phyloP scores from a whole-genome alignment of 2,797 vertebrate species.

The Cynodonichthys magdalenae region DNA sequence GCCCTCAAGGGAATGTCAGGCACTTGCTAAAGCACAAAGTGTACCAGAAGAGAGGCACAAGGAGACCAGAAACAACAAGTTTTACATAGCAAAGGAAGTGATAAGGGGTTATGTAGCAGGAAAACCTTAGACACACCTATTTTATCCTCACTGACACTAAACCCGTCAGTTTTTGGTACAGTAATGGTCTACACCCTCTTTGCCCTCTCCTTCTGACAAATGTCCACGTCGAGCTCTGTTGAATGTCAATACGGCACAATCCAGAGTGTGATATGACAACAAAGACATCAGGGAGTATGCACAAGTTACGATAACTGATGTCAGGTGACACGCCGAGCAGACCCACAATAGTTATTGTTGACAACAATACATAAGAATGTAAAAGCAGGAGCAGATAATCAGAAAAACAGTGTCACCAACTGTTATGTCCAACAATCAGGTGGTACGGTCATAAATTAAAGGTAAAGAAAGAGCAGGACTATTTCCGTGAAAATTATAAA shows the following conservation, averaged over 20 bases:
- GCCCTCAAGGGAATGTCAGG: constrained; percentile 50
- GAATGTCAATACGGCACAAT: constrained; percentile 69
- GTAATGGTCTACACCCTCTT: neutral
- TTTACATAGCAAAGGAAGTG: constrained; percentile 12
- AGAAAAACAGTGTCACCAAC: neutral
- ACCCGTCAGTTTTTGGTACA: constrained; percentile 4
- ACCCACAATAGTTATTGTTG: constrained; percentile 50
- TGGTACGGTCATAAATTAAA: constrained; percentile 9
- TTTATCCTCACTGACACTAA: constrained; percentile 20
- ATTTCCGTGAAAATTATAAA: neutral
- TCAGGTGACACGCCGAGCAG: constrained; percentile 23
- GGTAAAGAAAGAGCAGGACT: neutral
- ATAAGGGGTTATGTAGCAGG: constrained; percentile 14
- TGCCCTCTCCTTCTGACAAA: constrained; percentile 49
- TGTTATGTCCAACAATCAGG: neutral
- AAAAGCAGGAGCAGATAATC: neutral
- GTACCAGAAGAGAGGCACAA: constrained; percentile 43
- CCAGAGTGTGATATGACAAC: constrained; percentile 71
- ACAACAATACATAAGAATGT: constrained; percentile 19
- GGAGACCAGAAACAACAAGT: constrained; percentile 3
- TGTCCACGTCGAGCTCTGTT: constrained; percentile 53
- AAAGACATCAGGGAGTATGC: constrained; percentile 50
- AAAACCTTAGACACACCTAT: constrained; percentile 4
- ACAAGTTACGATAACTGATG: constrained; percentile 40
- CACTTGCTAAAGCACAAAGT: constrained; percentile 48